These are phyloP conservation scores for Notolabrus celidotus DNA, from an alignment of 2,797 vertebrate genomes.

Conservation along the genomic window DNA sequence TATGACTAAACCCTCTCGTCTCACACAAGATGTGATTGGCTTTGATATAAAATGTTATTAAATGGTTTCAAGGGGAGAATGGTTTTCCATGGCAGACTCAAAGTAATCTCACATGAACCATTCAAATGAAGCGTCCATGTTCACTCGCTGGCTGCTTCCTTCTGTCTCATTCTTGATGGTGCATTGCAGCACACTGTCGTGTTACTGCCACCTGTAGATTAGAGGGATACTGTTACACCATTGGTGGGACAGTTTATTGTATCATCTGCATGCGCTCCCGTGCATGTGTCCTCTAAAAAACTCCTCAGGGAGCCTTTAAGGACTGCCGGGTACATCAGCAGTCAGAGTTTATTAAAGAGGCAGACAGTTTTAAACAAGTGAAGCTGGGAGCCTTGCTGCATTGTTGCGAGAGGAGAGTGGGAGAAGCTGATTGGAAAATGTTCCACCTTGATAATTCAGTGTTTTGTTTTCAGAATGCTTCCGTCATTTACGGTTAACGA, in stretches of 20 bases:
- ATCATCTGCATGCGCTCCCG: not conserved
- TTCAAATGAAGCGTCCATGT: not conserved
- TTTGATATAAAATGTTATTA: not conserved
- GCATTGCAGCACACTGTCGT: not conserved
- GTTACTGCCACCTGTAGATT: not conserved
- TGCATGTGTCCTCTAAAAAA: slow-evolving; percentile 22
- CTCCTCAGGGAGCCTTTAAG: slow-evolving; percentile 14
- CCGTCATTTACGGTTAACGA: slow-evolving; percentile 43
- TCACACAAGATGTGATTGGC: not conserved
- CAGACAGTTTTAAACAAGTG: slow-evolving; percentile 6
- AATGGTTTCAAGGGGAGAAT: not conserved
- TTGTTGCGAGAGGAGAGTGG: slow-evolving; percentile 21
- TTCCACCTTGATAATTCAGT: slow-evolving; percentile 47
- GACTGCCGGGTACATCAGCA: not conserved
- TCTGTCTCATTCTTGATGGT: not conserved
- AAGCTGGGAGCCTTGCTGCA: slow-evolving; percentile 9
- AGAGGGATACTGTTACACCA: not conserved
- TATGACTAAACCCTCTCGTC: not conserved
- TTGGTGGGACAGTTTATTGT: not conserved
- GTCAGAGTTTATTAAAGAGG: slow-evolving; percentile 18
- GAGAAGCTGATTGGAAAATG: slow-evolving; percentile 47
- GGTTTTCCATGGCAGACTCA: not conserved
- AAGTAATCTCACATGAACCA: not conserved
- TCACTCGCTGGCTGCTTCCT: slow-evolving; percentile 3
- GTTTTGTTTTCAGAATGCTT: slow-evolving; percentile 45